Base-by-base conservation (phyloP, 2,113 vertebrate species). In the Amia ocellicauda region DNA sequence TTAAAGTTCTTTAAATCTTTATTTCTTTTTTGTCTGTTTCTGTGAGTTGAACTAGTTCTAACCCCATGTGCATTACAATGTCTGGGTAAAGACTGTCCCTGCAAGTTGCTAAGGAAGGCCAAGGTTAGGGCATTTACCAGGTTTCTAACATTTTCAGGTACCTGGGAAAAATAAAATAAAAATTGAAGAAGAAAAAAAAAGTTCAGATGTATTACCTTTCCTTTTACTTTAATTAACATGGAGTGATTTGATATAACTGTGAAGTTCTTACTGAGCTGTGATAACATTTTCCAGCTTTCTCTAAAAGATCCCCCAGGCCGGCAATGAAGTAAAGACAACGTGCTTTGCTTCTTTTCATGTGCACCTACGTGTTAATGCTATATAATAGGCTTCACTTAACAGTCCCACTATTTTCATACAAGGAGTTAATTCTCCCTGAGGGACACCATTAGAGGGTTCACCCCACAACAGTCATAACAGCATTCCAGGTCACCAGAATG, bases 211-310 rank as follows among this genome's bases (percentile, higher is more conserved):
- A 23, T 23, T 19, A 23, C n/a, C 49, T 51, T 51, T n/a, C 7
- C 5, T 36, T 36, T 5, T 36, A 36, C 31, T 7, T 36, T 7
- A 36, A 36, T 36, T 5, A 36, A 36, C 11, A 36, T 36, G 31
- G 11, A 36, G 31, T 36, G 31, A 11, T 36, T 7, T 36, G 43
- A 47, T 47, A 14, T 47, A 47, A 47, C n/a, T 16, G 16, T 47
- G 10, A 47, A 47, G 8, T 16, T 17, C n/a, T 4, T 17, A 16
- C 31, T 7, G 31, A 36, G 31, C 31, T 47, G n/a, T n/a, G n/a
- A 17, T 47, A 47, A 47, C n/a, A 47, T 47, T 47, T 47, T 47
- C 43, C 43, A 47, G 43, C 43, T 47, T 47, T 47, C 43, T 4
- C 43, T 47, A 47, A 47, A 47, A 47, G 43, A 14, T 47, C 43